phyloP scores from a whole-genome alignment of 2,888 invertebrate species.

The Antitype chi region DNA sequence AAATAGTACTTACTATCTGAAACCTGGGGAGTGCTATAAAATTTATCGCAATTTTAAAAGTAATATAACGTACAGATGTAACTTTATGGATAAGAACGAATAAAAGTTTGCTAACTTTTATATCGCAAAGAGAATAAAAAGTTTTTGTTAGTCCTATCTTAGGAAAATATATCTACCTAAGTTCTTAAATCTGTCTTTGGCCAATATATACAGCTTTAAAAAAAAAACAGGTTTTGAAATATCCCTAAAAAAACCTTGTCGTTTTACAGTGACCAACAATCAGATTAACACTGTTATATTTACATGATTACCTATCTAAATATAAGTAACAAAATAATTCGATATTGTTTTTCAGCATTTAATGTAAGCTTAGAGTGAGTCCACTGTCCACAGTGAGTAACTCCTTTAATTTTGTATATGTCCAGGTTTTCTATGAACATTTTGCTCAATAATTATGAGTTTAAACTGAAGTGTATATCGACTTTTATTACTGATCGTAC shows the following conservation, averaged over 20 bases:
- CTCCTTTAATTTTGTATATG: neutral
- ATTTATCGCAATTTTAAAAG: slow-evolving; percentile 56
- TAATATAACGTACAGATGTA: slow-evolving; percentile 28
- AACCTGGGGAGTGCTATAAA: slow-evolving; percentile 43
- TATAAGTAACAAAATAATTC: neutral
- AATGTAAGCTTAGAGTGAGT: no score
- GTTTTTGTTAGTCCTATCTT: slow-evolving; percentile 3
- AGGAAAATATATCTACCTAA: neutral
- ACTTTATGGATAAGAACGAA: slow-evolving; percentile 32
- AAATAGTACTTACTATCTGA: slow-evolving; percentile 45
- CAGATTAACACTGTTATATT: neutral
- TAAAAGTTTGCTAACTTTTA: slow-evolving; percentile 36
- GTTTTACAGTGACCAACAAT: neutral
- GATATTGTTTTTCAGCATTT: no score
- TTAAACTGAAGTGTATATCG: neutral
- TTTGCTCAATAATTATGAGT: neutral
- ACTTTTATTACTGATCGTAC: no score
- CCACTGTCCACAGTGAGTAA: no score
- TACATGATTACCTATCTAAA: neutral
- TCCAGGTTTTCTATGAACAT: neutral
- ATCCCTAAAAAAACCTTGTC: neutral
- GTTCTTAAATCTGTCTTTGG: neutral
- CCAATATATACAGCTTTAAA: neutral
- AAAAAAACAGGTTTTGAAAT: neutral
- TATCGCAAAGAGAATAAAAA: slow-evolving; percentile 22